Percentiles rank a stretch among this genome's conserved stretches.
Evolutionary conservation across 2,797 vertebrate genomes (phyloP).

Genomic region (Erpetoichthys calabaricus): DNA sequence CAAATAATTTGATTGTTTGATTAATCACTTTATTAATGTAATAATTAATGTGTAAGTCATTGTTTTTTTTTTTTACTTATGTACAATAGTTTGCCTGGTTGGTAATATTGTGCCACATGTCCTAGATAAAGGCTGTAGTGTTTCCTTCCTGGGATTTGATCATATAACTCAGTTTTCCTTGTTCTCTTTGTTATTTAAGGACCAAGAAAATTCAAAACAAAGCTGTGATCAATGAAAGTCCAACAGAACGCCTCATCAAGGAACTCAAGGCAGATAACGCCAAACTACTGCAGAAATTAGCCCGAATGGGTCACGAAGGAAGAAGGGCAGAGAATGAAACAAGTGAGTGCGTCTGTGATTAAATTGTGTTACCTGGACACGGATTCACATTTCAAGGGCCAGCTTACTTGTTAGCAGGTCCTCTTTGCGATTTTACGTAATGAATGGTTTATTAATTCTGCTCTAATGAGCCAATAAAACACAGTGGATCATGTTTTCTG

Average conservation of each 20-base stretch:
- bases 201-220: constrained; percentile 72
- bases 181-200: constrained; percentile 28
- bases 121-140: background rate
- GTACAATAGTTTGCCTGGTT: no score
- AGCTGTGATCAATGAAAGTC: constrained; percentile 68
- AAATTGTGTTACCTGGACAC: background rate
- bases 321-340: constrained; percentile 50
- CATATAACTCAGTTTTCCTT: background rate
- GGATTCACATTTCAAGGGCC: background rate
- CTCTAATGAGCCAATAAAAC: no score
- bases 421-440: no score
- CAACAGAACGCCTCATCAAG: constrained; percentile 58
- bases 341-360: constrained; percentile 27
- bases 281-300: constrained; percentile 45
- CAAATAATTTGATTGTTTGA: no score
- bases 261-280: constrained; percentile 60
- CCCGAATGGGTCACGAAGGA: constrained; percentile 47
- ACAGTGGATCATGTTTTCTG: no score
- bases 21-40: no score
- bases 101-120: no score
- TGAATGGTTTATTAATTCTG: no score
- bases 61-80: no score
- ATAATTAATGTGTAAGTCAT: no score
- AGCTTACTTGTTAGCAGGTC: no score
- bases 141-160: background rate